Evolutionary conservation across 2,888 invertebrate genomes (phyloP).

Genomic region (Dicroscelio sp.): DNA sequence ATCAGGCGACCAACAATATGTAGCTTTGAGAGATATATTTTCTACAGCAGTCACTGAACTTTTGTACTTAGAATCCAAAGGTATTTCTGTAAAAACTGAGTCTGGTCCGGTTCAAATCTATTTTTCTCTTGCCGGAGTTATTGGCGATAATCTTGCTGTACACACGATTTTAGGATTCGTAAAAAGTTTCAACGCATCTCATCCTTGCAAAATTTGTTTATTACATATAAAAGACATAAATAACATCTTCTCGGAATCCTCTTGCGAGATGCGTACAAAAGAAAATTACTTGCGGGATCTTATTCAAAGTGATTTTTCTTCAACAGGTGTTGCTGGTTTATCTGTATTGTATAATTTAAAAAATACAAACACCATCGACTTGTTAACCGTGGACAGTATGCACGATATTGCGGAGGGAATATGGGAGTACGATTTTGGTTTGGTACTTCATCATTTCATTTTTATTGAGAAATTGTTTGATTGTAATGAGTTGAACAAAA

Average conservation of each 20-base stretch:
- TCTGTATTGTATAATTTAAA: neutral
- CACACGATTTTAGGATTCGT: neutral
- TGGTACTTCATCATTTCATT: constrained; percentile 40
- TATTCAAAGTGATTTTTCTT: neutral
- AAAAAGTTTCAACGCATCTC: neutral
- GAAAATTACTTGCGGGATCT: neutral
- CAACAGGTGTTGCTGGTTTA: neutral
- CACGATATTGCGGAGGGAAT: constrained; percentile 9
- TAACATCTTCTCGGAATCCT: neutral
- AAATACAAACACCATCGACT: neutral
- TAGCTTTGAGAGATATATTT: neutral
- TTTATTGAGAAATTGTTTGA: constrained; percentile 7
- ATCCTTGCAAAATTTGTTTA: neutral
- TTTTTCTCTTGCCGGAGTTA: neutral
- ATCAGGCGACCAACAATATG: neutral
- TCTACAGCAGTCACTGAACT: neutral
- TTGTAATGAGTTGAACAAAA: constrained; percentile 2
- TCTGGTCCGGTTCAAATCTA: neutral
- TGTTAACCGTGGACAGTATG: neutral
- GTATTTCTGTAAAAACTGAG: neutral
- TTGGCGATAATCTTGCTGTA: neutral
- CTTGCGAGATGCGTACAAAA: neutral
- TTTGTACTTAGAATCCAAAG: neutral
- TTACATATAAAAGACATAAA: neutral
- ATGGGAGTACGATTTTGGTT: constrained; percentile 29